Evolutionary conservation across 2,113 vertebrate genomes (phyloP), one percentile per base, ranked within the genome.

Genomic region (Carassius gibelio): DNA sequence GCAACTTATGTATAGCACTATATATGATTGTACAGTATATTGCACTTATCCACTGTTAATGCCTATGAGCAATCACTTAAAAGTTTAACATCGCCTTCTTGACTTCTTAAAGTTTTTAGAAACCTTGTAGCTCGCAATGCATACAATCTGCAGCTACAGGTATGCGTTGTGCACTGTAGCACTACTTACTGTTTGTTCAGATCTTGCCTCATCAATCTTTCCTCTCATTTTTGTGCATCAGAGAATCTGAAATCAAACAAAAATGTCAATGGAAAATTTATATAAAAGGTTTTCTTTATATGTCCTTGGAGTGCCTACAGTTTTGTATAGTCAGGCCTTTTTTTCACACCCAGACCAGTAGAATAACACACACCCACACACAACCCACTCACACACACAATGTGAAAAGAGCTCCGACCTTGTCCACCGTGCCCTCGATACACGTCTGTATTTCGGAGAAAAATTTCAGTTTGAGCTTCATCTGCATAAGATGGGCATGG

Each of bases 291-390:
- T 23, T 78, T 76, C 75, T 81, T 38, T 79, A 57, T 34, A 68
- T 64, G 87, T 86, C 87, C 87, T 88, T 88, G 87, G 74, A 86
- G 72, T 77, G 71, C 55, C 42, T 78, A 72, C 87, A 84, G 81
- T 78, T 64, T 23, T 83, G 62, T 66, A 77, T 64, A 34, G 82
- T 86, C 78, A 66, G 72, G 77, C n/a, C 77, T 81, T 86, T 86
- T 86, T 86, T 86, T 86, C 52, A 45, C 85, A 84, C 83, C 64
- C 84, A 82, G 38, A 79, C 66, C 85, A 76, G 85, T 26, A 82
- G 74, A 89, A 89, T 87, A 85, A 52, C 81, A 30, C 50, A 75
- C 83, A 59, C 85, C 83, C 83, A 87, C 85, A 75, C 79, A 69
- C 45, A 57, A 79, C 85, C 88, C 48, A 30, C 80, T 75, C 45